Base-by-base conservation (phyloP, 1,140 invertebrate genomes). In the Spodoptera litura region DNA sequence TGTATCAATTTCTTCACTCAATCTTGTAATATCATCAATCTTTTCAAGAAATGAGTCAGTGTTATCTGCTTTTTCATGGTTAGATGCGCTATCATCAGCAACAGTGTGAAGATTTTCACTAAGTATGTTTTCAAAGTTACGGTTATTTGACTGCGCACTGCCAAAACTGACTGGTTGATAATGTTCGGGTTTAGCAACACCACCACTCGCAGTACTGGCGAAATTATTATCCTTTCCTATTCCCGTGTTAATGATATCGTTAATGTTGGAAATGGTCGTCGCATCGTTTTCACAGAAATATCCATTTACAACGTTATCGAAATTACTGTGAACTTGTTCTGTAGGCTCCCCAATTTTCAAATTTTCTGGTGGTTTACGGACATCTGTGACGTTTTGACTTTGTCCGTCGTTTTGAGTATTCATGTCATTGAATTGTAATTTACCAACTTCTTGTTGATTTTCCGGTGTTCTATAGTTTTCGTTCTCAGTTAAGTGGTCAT, bases 401-500 rank as follows among this genome's bases (percentile, higher is more conserved):
- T 12, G 13, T 15, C n/a, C n/a, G 8, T 62, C 31, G 11, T 49
- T 38, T 9, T 20, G 8, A 12, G 20, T 5, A n/a, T 68, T 52
- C 3, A 3, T 3, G 20, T 11, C 0, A 4, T 25, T 70, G 11
- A 35, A 25, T 31, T 70, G 20, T 53, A 70, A 27, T 13, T 15
- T 70, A n/a, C 49, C 25, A 10, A 70, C 52, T 25, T 70, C 49
- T 27, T 70, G 15, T 12, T 68, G 44, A 11, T 5, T n/a, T 31
- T 52, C 20, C 2, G 2, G 2, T 27, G 20, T 4, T 70, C n/a
- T 74, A 15, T 78, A 78, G 72, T 84, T 80, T 6, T 82, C 83
- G 52, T 78, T 83, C 56, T 80, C 75, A 1, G 83, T 88, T 11
- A 93, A 81, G 66, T 91, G 91, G 3, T 94, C 92, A 59, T 89